These are phyloP conservation scores for Schizothorax lantsangensis DNA, from an alignment of 2,797 vertebrate species.

Conservation along the genomic window DNA sequence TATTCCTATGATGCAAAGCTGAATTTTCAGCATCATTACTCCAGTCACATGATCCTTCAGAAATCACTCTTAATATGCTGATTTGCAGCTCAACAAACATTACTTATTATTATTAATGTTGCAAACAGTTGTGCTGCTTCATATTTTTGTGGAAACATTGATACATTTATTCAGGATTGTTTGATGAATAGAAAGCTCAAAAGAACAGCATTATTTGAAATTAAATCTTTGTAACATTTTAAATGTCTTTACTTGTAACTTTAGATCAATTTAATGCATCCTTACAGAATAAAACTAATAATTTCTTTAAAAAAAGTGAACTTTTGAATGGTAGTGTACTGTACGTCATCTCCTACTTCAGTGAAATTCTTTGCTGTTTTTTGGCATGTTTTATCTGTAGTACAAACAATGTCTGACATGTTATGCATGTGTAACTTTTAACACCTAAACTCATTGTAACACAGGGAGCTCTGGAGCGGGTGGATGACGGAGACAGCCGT, in stretches of 20 bases:
- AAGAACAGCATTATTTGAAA: too few relatives aligned
- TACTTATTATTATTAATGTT: background rate
- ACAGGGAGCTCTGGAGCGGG: slow-evolving; percentile 86
- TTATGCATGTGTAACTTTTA: background rate
- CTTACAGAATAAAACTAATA: background rate
- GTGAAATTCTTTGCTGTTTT: background rate
- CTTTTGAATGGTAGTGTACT: background rate
- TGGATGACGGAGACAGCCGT: slow-evolving; percentile 87
- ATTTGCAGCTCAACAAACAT: background rate
- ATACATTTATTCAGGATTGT: background rate
- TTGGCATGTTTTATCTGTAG: background rate
- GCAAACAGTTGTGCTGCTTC: background rate
- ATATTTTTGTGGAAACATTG: background rate
- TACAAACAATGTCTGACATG: background rate
- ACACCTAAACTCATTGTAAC: background rate
- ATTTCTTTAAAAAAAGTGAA: too few relatives aligned
- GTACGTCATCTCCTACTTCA: background rate
- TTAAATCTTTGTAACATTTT: background rate
- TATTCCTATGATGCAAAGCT: background rate
- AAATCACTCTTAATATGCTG: background rate
- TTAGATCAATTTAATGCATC: background rate
- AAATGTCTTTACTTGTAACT: background rate
- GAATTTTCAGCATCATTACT: background rate
- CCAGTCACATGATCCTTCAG: background rate
- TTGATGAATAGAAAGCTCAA: too few relatives aligned